Conservation (phyloP, 2,888 invertebrate species). For the Metopia argyrocephala region DNA sequence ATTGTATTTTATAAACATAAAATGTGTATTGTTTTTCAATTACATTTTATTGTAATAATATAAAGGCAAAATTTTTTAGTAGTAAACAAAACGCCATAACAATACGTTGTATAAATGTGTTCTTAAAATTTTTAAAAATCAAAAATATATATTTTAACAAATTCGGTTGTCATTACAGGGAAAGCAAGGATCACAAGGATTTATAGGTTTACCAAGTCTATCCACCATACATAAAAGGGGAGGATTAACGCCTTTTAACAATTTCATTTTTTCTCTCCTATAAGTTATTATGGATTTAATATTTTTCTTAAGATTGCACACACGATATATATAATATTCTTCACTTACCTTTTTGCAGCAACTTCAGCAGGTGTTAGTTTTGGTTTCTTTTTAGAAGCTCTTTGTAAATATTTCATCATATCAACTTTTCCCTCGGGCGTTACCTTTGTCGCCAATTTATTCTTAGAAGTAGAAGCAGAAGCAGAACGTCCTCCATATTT, state of each 20-base stretch:
- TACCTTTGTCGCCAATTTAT: background rate
- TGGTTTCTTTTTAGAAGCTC: constrained; percentile 39
- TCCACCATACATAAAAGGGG: constrained; percentile 68
- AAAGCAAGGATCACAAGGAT: constrained; percentile 55
- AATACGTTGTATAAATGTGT: no score
- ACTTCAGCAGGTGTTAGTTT: constrained; percentile 47
- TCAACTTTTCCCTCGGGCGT: constrained; percentile 48
- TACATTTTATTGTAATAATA: no score
- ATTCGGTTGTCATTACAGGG: constrained; percentile 41
- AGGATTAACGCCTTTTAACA: constrained; percentile 61
- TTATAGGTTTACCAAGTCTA: constrained; percentile 66
- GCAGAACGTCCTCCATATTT: constrained; percentile 24
- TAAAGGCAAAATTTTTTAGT: no score
- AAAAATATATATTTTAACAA: constrained; percentile 36
- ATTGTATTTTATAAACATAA: no score
- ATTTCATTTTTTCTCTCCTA: constrained; percentile 55
- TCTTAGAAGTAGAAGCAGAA: background rate
- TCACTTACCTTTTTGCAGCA: constrained; percentile 60
- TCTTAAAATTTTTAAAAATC: background rate
- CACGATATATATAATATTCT: background rate
- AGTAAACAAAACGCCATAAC: no score
- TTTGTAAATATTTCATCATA: constrained; percentile 67
- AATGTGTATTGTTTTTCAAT: no score
- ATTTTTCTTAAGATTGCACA: background rate
- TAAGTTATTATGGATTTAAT: background rate